These are phyloP conservation scores for Platycercus adscitus DNA, from an alignment of 2,113 vertebrate genomes.

Conservation along the genomic window DNA sequence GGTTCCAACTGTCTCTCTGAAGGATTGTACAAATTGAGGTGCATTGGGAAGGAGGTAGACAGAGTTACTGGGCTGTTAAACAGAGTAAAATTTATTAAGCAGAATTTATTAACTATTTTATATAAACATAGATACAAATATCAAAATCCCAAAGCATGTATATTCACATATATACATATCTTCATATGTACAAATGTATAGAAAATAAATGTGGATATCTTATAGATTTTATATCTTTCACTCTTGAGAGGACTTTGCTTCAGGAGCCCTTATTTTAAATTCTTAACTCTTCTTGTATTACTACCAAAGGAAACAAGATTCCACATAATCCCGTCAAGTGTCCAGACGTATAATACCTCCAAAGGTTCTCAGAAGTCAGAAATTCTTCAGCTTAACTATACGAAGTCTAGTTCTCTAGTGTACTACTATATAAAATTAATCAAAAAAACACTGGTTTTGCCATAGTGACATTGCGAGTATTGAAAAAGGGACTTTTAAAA, in stretches of 20 bases:
- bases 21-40: not conserved
- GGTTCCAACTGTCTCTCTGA: not conserved
- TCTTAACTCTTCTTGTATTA: not conserved
- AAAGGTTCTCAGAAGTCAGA: not conserved
- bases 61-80: not conserved
- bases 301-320: not conserved
- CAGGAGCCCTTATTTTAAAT: not conserved
- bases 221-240: not conserved
- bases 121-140: not conserved
- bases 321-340: not conserved
- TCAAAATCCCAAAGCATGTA: not conserved
- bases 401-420: not conserved
- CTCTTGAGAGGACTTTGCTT: not conserved
- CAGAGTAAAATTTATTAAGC: not conserved
- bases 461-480: not conserved
- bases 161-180: not conserved
- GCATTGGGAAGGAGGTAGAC: not conserved
- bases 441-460: not conserved
- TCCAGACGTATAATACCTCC: not conserved
- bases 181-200: not conserved
- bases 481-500: not conserved
- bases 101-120: not conserved
- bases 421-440: not conserved
- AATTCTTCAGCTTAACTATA: not conserved
- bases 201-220: not conserved